Conservation (phyloP, 2,888 invertebrate genomes). For the Halictus ligatus region DNA sequence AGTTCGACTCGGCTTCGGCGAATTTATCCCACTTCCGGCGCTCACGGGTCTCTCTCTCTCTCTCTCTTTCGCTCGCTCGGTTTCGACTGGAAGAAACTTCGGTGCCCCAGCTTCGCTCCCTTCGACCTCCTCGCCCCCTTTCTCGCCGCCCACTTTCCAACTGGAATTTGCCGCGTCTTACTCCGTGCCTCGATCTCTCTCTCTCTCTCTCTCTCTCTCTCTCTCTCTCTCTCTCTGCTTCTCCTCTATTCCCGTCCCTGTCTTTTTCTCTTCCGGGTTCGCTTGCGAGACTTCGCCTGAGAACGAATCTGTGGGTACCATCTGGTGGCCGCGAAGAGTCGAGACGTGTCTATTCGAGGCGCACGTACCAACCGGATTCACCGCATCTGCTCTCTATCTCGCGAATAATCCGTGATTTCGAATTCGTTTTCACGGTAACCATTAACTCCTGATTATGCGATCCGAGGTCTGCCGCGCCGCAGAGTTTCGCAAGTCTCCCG, state of each 20-base stretch:
- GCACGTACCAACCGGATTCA: constrained; percentile 62
- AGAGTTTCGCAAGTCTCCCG: background rate
- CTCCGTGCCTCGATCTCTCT: background rate
- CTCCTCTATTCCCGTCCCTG: background rate
- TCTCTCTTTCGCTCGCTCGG: background rate
- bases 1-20: constrained; percentile 60
- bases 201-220: background rate
- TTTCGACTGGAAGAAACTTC: constrained; percentile 53
- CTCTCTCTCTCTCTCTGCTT: background rate
- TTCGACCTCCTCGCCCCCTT: constrained; percentile 3
- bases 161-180: constrained; percentile 10
- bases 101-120: constrained; percentile 23
- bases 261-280: background rate
- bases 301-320: constrained; percentile 59
- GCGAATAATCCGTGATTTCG: constrained; percentile 61
- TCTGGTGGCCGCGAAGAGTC: constrained; percentile 63
- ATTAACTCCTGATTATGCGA: constrained; percentile 41
- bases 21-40: constrained; percentile 70
- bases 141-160: background rate
- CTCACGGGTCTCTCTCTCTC: constrained; percentile 26
- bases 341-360: constrained; percentile 65
- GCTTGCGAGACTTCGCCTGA: constrained; percentile 26
- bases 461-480: background rate
- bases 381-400: constrained; percentile 63
- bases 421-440: constrained; percentile 45